phyloP scores from a whole-genome alignment of 1,140 invertebrate genomes.

The Sycobia sp. region DNA sequence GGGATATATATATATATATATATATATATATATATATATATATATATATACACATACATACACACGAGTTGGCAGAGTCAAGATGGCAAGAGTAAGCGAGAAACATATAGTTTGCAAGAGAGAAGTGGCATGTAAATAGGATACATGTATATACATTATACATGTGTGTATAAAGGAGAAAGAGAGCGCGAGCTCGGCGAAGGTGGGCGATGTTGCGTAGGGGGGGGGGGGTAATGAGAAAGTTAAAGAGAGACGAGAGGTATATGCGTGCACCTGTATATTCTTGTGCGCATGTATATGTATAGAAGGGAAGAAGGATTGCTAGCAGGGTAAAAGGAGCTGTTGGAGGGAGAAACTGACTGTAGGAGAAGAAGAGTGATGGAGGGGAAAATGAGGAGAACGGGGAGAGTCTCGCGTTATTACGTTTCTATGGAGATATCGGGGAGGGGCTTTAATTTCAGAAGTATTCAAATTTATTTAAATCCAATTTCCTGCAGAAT shows the following conservation, averaged over 20 bases:
- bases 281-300: background rate
- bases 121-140: background rate
- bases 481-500: constrained; percentile 56
- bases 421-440: constrained; percentile 58
- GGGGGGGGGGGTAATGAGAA: background rate
- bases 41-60: too few relatives aligned
- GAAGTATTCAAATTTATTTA: constrained; percentile 61
- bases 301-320: background rate
- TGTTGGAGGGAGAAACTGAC: background rate
- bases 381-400: constrained; percentile 35
- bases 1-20: too few relatives aligned
- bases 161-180: background rate
- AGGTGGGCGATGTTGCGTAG: background rate
- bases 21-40: too few relatives aligned
- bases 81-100: background rate
- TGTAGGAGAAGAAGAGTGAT: background rate
- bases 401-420: constrained; percentile 46
- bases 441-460: constrained; percentile 59
- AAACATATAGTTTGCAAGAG: background rate
- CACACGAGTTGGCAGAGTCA: constrained; percentile 5
- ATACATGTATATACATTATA: background rate
- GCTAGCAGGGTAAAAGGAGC: background rate
- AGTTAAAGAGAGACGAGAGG: background rate
- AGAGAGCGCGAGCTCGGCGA: background rate
- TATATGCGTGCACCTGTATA: background rate